Evolutionary conservation across 2,888 invertebrate genomes (phyloP).

Genomic region (Eremobia ochroleuca): DNA sequence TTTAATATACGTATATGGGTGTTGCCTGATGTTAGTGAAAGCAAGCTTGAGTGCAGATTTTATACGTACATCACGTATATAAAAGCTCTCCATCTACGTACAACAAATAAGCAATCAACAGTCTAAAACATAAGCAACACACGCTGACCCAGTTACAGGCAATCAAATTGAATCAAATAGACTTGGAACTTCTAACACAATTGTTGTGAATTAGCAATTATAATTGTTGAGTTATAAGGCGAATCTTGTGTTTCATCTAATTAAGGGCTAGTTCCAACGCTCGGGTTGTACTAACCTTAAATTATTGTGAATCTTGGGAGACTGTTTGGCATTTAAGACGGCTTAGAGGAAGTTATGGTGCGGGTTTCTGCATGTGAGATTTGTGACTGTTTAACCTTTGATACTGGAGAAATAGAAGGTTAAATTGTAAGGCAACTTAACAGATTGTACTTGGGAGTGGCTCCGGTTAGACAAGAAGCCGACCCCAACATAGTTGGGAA

Average conservation of each 20-base stretch:
- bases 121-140: conserved; percentile 28
- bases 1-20: not conserved
- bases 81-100: not conserved
- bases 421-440: not conserved
- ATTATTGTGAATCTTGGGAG: conserved; percentile 52
- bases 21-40: not conserved
- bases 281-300: conserved; percentile 40
- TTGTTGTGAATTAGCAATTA: conserved; percentile 58
- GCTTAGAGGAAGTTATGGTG: conserved; percentile 35
- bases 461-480: no score
- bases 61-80: not conserved
- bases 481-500: no score
- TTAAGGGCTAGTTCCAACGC: conserved; percentile 28
- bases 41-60: not conserved
- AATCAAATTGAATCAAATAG: conserved; percentile 49
- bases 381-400: conserved; percentile 30
- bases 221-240: conserved; percentile 54
- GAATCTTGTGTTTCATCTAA: conserved; percentile 49
- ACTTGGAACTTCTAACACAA: conserved; percentile 49
- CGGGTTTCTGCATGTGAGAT: conserved; percentile 22
- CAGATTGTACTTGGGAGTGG: not conserved
- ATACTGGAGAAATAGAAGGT: conserved; percentile 13
- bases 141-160: conserved; percentile 40
- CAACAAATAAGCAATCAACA: conserved; percentile 13
- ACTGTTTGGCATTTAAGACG: conserved; percentile 50